Evolutionary conservation across 2,888 invertebrate genomes (phyloP).

Genomic region (Drosophila conformis): DNA sequence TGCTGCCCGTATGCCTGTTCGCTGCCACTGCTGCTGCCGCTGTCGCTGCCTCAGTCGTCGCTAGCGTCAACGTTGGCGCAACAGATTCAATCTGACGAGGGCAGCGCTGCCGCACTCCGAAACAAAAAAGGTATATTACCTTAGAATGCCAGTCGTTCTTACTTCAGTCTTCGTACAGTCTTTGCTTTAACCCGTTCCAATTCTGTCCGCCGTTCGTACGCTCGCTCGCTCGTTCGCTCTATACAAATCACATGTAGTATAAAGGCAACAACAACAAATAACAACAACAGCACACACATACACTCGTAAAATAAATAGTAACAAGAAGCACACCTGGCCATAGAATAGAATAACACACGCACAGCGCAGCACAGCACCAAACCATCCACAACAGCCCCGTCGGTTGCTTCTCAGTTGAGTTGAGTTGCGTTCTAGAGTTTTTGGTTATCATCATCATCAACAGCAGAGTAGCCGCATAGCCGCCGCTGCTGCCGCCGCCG

Average conservation of each 20-base stretch:
- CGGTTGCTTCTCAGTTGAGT: constrained; percentile 46
- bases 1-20: constrained; percentile 12
- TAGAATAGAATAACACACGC: constrained; percentile 27
- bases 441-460: constrained; percentile 43
- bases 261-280: constrained; percentile 58
- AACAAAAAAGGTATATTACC: constrained; percentile 85
- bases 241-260: constrained; percentile 70
- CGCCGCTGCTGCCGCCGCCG: constrained; percentile 31
- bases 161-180: constrained; percentile 86
- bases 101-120: constrained; percentile 80
- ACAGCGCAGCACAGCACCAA: constrained; percentile 4
- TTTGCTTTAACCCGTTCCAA: constrained; percentile 86
- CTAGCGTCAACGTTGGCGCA: constrained; percentile 46
- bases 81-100: constrained; percentile 68
- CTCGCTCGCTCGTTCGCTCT: constrained; percentile 83
- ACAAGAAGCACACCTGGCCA: constrained; percentile 49
- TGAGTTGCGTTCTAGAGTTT: constrained; percentile 45
- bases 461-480: constrained; percentile 44
- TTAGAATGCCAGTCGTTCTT: constrained; percentile 85
- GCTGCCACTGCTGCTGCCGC: constrained; percentile 13
- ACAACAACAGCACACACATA: constrained; percentile 28
- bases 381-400: constrained; percentile 32
- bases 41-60: constrained; percentile 18
- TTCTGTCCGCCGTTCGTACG: constrained; percentile 85
- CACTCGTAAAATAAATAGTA: constrained; percentile 5